Base-by-base conservation (phyloP, 1,140 invertebrate species). In the Brevipalpus yothersi region DNA sequence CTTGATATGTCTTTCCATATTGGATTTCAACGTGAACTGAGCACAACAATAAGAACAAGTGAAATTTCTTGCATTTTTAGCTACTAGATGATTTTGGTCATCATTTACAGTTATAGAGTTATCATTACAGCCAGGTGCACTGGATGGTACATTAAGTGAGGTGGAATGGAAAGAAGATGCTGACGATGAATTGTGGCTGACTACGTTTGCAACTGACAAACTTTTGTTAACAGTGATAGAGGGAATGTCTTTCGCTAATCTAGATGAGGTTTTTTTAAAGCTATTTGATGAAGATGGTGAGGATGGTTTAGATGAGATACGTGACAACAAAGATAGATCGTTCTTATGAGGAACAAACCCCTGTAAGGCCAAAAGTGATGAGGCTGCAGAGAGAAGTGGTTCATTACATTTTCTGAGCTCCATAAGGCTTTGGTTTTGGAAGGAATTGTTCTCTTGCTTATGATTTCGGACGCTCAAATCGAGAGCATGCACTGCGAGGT, bases 1-100 rank as follows among this genome's bases (percentile, higher is more conserved):
- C 68, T 92, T 92, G 0, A 91, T 83, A 62, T 93, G 88, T 1
- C 87, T 73, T 69, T 92, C 87, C 86, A 91, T 91, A 66, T 91
- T 91, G 9, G 86, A 89, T 51, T 86, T 76, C 0, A 92, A 69
- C 0, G 87, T 91, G 66, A 93, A 93, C 54, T 83, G 76, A 0
- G 86, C 85, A 0, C 83, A 81, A 67, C 88, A 91, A 65, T 87
- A 82, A 43, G 84, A 84, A 69, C 88, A 92, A 1, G 80, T 80
- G 67, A 89, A 90, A 0, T 86, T 86, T 21, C 86, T 0, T 83
- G 84, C 78, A 88, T 85, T 63, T 55, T 58, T 47, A 10, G 41
- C 17, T 15, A 53, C n/a, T 10, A 49, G 11, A 47, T 19, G 41
- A 45, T 49, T 58, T 8, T 40, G 47, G 4, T 41, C 13, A 49